Conservation (phyloP, 2,797 vertebrate genomes). For the Arrhamphus sclerolepis region DNA sequence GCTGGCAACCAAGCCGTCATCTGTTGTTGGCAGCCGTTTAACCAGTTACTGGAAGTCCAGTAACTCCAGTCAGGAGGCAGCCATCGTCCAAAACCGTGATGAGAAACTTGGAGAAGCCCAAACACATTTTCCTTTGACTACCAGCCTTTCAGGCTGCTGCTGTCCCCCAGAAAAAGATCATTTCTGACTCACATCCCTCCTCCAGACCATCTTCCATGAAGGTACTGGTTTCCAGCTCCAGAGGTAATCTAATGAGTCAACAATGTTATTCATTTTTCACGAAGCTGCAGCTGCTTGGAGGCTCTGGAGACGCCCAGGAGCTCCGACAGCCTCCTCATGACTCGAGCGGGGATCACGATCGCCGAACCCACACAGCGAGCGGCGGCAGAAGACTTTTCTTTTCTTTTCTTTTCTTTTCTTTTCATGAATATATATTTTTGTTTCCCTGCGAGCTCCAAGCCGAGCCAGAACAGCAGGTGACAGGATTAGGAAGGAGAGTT, state of each 20-base stretch:
- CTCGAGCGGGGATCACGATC: slow-evolving; percentile 33
- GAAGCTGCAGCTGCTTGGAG: slow-evolving; percentile 1
- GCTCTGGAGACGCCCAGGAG: slow-evolving; percentile 11
- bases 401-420: slow-evolving; percentile 1
- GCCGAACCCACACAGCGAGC: slow-evolving; percentile 29
- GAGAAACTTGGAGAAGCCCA: no score
- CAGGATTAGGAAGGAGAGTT: neutral
- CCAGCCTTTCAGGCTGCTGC: neutral
- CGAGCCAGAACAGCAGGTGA: slow-evolving; percentile 12
- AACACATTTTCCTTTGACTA: no score
- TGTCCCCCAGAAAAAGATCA: neutral
- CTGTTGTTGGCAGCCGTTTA: no score
- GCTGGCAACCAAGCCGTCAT: no score
- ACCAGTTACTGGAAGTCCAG: no score
- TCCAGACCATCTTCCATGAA: neutral
- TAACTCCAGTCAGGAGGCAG: no score
- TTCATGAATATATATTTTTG: neutral
- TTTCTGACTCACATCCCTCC: neutral
- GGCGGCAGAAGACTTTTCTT: slow-evolving; percentile 14
- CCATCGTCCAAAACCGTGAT: no score
- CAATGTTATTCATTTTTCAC: slow-evolving; percentile 6
- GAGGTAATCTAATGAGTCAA: neutral
- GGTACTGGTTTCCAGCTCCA: slow-evolving; percentile 3
- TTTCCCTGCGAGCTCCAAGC: slow-evolving; percentile 5
- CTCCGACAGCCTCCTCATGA: neutral